Conservation (phyloP, 2,797 vertebrate species). For the Mergus octosetaceus region DNA sequence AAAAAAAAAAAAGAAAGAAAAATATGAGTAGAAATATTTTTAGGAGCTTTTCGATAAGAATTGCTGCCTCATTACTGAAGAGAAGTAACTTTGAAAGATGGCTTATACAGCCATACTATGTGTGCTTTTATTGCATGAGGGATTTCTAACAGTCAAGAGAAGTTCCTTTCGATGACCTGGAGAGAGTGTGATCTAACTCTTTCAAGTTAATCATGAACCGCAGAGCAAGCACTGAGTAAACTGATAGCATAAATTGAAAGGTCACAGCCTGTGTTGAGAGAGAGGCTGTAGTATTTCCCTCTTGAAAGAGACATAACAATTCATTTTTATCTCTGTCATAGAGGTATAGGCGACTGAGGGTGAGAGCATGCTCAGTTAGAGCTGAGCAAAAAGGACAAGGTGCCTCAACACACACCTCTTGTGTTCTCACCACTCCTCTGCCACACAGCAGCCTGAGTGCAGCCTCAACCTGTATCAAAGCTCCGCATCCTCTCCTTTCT, state of each 20-base stretch:
- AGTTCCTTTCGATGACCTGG: conserved; percentile 25
- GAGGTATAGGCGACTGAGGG: neutral
- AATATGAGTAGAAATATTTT: neutral
- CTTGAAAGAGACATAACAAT: conserved; percentile 7
- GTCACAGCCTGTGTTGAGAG: conserved; percentile 41
- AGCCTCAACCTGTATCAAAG: neutral
- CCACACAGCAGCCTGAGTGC: neutral
- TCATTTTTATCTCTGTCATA: neutral
- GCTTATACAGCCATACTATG: neutral
- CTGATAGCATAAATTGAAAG: conserved; percentile 58
- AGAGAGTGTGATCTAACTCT: conserved; percentile 37
- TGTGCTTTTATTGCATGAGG: conserved; percentile 25
- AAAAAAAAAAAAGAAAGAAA: neutral
- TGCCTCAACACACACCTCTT: rapidly evolving
- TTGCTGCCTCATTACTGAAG: conserved; percentile 9
- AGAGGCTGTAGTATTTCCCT: conserved; percentile 9
- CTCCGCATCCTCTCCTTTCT: neutral
- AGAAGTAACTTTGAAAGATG: conserved; percentile 25
- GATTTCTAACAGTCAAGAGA: conserved; percentile 55
- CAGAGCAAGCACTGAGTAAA: conserved; percentile 47
- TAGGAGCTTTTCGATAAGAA: neutral
- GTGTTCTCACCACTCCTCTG: neutral
- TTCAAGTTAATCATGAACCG: conserved; percentile 58
- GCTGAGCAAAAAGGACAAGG: neutral
- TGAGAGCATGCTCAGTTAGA: neutral